phyloP scores from a whole-genome alignment of 1,140 invertebrate genomes.

The Varroa destructor region DNA sequence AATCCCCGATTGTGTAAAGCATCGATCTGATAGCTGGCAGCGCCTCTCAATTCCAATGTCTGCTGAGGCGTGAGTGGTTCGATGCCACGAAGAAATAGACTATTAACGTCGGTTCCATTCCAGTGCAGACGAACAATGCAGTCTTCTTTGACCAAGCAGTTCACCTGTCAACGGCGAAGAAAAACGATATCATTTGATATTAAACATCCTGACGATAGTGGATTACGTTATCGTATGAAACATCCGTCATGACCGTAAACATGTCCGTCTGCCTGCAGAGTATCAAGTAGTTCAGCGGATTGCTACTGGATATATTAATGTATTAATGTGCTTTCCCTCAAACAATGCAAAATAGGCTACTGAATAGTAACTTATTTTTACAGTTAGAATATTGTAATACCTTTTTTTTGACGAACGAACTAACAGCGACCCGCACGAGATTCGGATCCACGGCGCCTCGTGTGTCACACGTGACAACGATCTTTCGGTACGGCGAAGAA shows the following conservation, averaged over 20 bases:
- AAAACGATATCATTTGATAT: no score
- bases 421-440: conserved; percentile 4
- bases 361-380: no score
- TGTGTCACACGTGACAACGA: neutral
- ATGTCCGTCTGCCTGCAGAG: neutral
- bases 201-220: no score
- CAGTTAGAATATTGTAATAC: neutral
- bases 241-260: neutral
- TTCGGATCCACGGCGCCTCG: neutral
- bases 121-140: conserved; percentile 13
- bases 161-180: neutral
- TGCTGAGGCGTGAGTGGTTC: neutral
- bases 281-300: neutral
- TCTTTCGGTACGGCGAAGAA: neutral
- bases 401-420: neutral
- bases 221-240: no score
- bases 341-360: no score
- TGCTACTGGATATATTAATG: neutral
- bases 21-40: no score
- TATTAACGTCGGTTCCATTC: conserved; percentile 6
- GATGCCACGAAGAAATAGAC: neutral
- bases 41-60: no score
- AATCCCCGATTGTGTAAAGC: neutral
- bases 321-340: no score
- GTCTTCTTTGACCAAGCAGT: neutral